Evolutionary conservation across 2,113 vertebrate genomes (phyloP), one percentile per base, ranked within the genome.

Genomic region (Lepisosteus osseus): DNA sequence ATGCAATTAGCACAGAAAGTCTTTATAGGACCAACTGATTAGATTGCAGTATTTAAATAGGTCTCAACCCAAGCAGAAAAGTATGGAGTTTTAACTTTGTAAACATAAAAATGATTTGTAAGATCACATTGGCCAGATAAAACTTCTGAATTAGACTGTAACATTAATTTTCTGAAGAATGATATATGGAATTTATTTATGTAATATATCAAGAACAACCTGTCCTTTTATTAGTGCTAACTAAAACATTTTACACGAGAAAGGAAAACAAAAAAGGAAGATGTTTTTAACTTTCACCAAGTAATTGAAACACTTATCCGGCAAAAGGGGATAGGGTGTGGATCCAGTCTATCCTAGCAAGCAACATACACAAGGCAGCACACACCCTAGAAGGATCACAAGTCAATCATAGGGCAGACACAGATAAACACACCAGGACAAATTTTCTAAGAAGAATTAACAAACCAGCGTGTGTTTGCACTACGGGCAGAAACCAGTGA

Each of bases 51-150:
- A 61, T 67, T 72, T 67, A 45, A 61, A 17, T 63, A 69, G 44
- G 67, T 68, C 57, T 44, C 44, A 9, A 54, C 57, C 43, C 13
- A 13, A 68, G 8, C 44, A 14, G 11, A 13, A 55, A 69, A 42
- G 29, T 44, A 63, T 64, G 61, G 51, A 69, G 59, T 69, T 69
- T 74, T 74, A 74, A 63, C 67, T 74, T 40, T 64, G 3, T 56
- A n/a, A 40, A 55, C 62, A 65, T 40, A 69, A 67, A 67, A 40
- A 62, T 8, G 15, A 9, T 47, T 40, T 40, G 7, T 68, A 40
- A 54, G 66, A 14, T 42, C 57, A 68, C 72, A 42, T 3, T 43
- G 45, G 14, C 54, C 1, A 61, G 44, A 54, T 54, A 43, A 40
- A 15, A 3, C 13, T 41, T 59, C 51, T 6, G n/a, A 42, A 45